These are phyloP conservation scores for Leptarthrus brevirostris DNA, from an alignment of 2,888 invertebrate species.

Conservation along the genomic window DNA sequence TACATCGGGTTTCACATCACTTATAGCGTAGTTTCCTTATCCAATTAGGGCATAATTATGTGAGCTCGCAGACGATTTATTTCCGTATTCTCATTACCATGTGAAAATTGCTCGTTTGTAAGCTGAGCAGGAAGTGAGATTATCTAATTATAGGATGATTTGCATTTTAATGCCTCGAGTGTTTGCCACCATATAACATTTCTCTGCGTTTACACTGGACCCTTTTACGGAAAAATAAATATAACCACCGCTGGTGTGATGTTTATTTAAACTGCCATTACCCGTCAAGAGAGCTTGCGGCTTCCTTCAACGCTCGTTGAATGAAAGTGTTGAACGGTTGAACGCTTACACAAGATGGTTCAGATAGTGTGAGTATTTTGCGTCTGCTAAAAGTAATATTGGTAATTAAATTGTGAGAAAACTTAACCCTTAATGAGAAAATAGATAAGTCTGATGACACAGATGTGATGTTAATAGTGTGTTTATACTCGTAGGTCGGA, in stretches of 20 bases:
- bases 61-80: background rate
- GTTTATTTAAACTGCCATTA: constrained; percentile 3
- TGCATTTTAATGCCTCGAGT: background rate
- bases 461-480: no score
- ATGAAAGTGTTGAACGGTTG: background rate
- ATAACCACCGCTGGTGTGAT: background rate
- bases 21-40: background rate
- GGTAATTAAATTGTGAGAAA: background rate
- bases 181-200: background rate
- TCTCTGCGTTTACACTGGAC: background rate
- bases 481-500: no score
- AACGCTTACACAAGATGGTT: background rate
- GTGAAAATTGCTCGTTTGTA: background rate
- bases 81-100: background rate
- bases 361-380: background rate
- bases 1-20: background rate
- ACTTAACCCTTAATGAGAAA: background rate
- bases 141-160: background rate
- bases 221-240: constrained; percentile 1
- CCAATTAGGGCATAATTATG: background rate
- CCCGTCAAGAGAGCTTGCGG: background rate
- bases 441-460: no score
- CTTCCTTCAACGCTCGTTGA: background rate
- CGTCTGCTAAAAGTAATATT: background rate
- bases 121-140: background rate